Evolutionary conservation across 2,797 vertebrate genomes (phyloP).

Genomic region (Ispidina lecontei): DNA sequence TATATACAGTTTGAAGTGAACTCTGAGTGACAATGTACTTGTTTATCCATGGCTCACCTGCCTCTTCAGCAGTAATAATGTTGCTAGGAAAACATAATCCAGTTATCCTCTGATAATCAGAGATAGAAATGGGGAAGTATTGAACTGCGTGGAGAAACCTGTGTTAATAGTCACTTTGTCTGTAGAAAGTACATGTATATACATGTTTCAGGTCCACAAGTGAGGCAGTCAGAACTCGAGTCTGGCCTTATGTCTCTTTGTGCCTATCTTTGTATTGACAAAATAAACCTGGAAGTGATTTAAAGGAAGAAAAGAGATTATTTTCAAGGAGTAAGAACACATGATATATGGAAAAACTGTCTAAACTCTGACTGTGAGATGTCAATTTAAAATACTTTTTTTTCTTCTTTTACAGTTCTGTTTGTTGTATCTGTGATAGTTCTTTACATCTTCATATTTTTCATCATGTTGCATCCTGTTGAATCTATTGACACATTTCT

Average conservation of each 20-base stretch:
- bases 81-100: not conserved
- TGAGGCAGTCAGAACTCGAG: not conserved
- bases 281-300: not conserved
- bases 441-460: conserved; percentile 87
- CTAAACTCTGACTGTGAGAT: not conserved
- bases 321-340: not conserved
- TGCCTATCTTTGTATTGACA: not conserved
- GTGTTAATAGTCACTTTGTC: not conserved
- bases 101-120: not conserved
- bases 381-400: not conserved
- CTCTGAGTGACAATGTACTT: not conserved
- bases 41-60: not conserved
- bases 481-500: conserved; percentile 82
- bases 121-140: not conserved
- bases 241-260: not conserved
- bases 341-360: not conserved
- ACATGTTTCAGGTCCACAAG: not conserved
- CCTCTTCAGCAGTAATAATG: not conserved
- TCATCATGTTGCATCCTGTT: conserved; percentile 90
- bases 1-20: not conserved
- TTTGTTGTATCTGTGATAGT: conserved; percentile 86
- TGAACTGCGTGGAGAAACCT: not conserved
- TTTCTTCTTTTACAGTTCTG: conserved; percentile 76
- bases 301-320: not conserved
- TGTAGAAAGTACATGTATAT: not conserved